Conservation (phyloP, 92 coral and sea anemone genomes). For the Epizoanthus ramosus region DNA sequence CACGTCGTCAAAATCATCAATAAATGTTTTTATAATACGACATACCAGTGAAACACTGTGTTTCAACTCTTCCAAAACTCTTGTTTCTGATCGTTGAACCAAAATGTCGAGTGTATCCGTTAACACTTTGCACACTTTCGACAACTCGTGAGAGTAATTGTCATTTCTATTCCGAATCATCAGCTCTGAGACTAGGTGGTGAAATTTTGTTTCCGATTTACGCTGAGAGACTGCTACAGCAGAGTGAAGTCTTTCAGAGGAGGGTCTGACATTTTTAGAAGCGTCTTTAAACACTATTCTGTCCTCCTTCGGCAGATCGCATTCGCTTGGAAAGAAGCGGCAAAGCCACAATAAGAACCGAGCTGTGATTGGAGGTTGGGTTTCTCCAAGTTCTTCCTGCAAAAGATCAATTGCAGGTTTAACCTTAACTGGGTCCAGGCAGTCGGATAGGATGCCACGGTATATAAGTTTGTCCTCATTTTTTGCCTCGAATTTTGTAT, state of each 20-base stretch:
- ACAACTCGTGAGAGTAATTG: not conserved
- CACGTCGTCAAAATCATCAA: not conserved
- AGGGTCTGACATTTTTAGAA: constrained; percentile 29
- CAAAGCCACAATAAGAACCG: constrained; percentile 55
- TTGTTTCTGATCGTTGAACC: constrained; percentile 21
- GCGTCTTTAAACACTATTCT: constrained; percentile 33
- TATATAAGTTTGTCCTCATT: constrained; percentile 1
- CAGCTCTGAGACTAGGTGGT: constrained; percentile 17
- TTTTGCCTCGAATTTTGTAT: not conserved
- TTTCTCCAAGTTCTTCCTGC: constrained; percentile 56
- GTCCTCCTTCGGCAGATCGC: constrained; percentile 15
- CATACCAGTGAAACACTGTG: not conserved
- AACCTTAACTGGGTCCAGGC: constrained; percentile 15
- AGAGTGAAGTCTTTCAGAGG: not conserved
- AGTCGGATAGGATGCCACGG: not conserved
- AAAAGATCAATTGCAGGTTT: constrained; percentile 45
- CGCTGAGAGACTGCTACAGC: not conserved
- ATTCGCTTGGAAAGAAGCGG: constrained; percentile 31
- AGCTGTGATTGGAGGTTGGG: constrained; percentile 34
- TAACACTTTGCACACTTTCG: not conserved
- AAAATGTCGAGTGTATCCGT: not conserved
- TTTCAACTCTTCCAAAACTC: not conserved
- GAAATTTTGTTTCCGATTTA: not conserved
- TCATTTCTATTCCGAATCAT: not conserved
- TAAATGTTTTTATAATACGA: not conserved